Evolutionary conservation across 2,797 vertebrate species (phyloP), one percentile per base, ranked within the genome.

Genomic region (Argyrosomus regius): DNA sequence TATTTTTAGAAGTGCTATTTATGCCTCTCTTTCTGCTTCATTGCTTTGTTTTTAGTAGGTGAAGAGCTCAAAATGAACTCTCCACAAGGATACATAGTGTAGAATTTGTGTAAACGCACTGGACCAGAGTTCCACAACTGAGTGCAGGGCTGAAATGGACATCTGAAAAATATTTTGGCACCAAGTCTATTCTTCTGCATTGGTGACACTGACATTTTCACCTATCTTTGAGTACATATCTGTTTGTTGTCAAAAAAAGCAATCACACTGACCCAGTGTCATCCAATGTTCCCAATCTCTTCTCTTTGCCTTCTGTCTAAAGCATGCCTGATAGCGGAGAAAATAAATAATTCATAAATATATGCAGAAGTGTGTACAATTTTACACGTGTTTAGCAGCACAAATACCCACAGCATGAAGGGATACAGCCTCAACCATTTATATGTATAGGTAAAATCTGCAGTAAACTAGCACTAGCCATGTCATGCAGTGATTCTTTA

Each of bases 321-420:
- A 28, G 18, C 48, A 49, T 68, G 45, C 45, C 60, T 80, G 64
- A 81, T 56, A 83, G 71, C 50, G 56, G 58, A 73, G 64, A 58
- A 67, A 71, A 88, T 88, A 76, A 83, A 89, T 89, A 89, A 91
- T 89, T 87, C 57, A 86, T 88, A 81, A 92, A 90, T 52, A 65
- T 18, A 65, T 50, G n/a, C 10, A 61, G 77, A 60, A 65, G 35
- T 75, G 46, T 75, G 63, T 31, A 16, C 49, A 72, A 41, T 72
- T 76, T 81, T 35, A 73, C 70, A 18, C 28, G 63, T 63, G 12
- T 52, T 28, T 18, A 28, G 18, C 48, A 83, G 60, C 31, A 68
- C 58, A 75, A 68, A 74, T 58, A 64, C 60, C 52, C 22, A 61
- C 49, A 68, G 60, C 63, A 69, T 35, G 45, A 62, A 77, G 48